These are phyloP conservation scores for Australoheros scitulus DNA, from an alignment of 2,113 vertebrate species.

Conservation along the genomic window DNA sequence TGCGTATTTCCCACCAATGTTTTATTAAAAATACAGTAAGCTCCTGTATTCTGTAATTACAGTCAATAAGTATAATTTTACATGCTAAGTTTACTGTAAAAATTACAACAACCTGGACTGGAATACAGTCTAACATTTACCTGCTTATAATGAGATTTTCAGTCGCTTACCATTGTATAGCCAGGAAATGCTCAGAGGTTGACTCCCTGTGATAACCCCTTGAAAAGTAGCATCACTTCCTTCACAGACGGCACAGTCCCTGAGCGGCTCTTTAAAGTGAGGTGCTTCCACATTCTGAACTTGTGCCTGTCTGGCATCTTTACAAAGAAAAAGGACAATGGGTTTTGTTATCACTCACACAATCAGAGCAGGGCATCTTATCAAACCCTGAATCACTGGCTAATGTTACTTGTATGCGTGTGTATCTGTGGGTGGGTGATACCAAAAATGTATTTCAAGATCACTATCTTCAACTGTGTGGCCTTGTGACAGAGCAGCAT, in stretches of 20 bases:
- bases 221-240: constrained; percentile 59
- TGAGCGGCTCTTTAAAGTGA: constrained; percentile 45
- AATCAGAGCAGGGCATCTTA: background rate
- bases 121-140: background rate
- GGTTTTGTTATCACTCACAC: background rate
- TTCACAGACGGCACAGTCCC: constrained; percentile 26
- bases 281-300: background rate
- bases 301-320: constrained; percentile 39
- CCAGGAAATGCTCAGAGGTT: constrained; percentile 65
- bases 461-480: background rate
- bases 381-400: background rate
- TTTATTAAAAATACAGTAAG: background rate
- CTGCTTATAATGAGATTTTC: background rate
- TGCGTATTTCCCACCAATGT: rapidly evolving
- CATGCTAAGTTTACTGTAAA: background rate
- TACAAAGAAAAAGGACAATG: constrained; percentile 15
- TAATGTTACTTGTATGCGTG: background rate
- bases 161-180: constrained; percentile 61
- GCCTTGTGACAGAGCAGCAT: background rate
- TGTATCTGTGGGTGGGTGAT: background rate
- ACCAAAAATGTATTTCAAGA: background rate
- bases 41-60: background rate
- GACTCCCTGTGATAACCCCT: constrained; percentile 66
- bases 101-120: background rate
- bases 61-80: background rate